Percentiles rank a stretch among this genome's conserved stretches.
Evolutionary conservation across 1,140 invertebrate species (phyloP).

Genomic region (Helicoverpa zea): DNA sequence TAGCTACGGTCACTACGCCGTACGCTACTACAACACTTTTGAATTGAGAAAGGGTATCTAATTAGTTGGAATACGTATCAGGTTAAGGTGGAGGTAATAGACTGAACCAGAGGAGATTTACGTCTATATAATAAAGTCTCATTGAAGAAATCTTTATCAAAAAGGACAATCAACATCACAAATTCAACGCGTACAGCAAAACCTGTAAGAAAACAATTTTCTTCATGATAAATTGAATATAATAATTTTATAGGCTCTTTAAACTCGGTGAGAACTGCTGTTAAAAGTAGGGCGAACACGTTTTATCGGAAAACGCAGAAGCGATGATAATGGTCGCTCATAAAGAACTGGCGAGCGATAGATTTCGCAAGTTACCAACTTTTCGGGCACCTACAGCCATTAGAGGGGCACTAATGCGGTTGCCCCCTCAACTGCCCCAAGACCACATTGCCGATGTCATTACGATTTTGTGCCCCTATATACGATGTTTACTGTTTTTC

Average conservation of each 20-base stretch:
- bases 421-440: conserved; percentile 59
- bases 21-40: conserved; percentile 1
- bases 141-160: neutral
- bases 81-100: no score
- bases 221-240: conserved; percentile 70
- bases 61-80: neutral
- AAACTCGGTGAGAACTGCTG: conserved; percentile 74
- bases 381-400: conserved; percentile 77
- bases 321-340: conserved; percentile 82
- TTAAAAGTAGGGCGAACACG: conserved; percentile 79
- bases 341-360: conserved; percentile 83
- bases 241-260: conserved; percentile 76
- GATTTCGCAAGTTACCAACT: conserved; percentile 84
- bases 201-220: conserved; percentile 59
- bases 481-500: conserved; percentile 31
- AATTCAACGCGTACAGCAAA: conserved; percentile 26
- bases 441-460: conserved; percentile 56
- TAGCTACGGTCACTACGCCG: conserved; percentile 53
- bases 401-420: conserved; percentile 75
- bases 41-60: conserved; percentile 17
- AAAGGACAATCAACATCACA: conserved; percentile 16
- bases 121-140: no score
- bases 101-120: no score
- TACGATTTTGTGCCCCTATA: conserved; percentile 46
- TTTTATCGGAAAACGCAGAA: conserved; percentile 82